Conservation (phyloP, 2,797 vertebrate species). For the Spea hammondii region DNA sequence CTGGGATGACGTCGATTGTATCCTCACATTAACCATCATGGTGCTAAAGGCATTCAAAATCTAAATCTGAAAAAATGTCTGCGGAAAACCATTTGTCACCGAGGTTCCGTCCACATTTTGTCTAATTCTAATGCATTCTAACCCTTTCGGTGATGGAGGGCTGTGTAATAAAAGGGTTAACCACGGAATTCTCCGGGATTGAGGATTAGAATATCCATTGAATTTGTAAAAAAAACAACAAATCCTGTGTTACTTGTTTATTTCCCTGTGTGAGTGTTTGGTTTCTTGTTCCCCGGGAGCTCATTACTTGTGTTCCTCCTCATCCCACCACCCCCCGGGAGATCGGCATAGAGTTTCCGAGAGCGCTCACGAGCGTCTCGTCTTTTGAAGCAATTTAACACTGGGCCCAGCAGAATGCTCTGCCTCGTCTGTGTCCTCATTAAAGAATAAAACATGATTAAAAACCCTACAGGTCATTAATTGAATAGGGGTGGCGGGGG, state of each 20-base stretch:
- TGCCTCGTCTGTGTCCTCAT: slow-evolving; percentile 12
- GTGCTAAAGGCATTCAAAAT: too few species aligned
- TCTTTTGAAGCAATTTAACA: not conserved
- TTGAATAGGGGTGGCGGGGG: not conserved
- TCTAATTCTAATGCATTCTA: too few species aligned
- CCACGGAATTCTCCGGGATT: not conserved
- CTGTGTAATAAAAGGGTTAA: not conserved
- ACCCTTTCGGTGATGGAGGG: too few species aligned
- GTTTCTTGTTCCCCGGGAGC: not conserved
- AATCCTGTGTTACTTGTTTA: not conserved
- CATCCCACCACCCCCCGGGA: not conserved
- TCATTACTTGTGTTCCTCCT: slow-evolving; percentile 12
- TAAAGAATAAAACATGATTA: slow-evolving; percentile 34
- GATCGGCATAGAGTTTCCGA: rapidly evolving
- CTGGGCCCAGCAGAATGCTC: not conserved
- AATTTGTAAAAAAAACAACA: not conserved
- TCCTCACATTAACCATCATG: too few species aligned
- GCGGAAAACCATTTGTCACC: too few species aligned
- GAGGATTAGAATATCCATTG: not conserved
- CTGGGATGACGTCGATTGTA: too few species aligned
- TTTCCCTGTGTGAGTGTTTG: not conserved
- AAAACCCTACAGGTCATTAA: slow-evolving; percentile 24
- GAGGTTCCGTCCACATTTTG: too few species aligned
- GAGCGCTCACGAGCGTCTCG: rapidly evolving
- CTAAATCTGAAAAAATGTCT: too few species aligned